Evolutionary conservation across 2,797 vertebrate genomes (phyloP), one percentile per base, ranked within the genome.

Genomic region (Sternarchorhynchus goeldii): DNA sequence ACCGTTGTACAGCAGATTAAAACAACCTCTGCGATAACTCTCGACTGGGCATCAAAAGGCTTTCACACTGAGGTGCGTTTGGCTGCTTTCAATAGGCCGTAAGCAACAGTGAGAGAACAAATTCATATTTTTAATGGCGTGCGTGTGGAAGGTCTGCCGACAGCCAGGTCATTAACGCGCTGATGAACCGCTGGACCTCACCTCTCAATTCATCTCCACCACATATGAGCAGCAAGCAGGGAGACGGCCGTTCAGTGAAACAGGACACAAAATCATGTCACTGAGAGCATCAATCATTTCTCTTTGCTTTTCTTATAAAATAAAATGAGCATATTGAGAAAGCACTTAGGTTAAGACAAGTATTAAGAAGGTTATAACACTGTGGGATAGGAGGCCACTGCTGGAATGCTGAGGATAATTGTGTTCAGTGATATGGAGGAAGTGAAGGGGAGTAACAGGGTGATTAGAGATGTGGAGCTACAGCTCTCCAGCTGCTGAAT

Each of bases 251-350:
- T 89, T 91, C 89, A 88, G 88, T 88, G 82, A 90, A 88, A 89
- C 88, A 90, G 69, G 34, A 85, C 85, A 82, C 82, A 92, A 91
- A 93, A 93, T 93, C 83, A 87, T 80, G 65, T 81, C 41, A 76
- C 88, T 91, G 90, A 85, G 84, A 85, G 80, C 88, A 93, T 90
- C 84, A 88, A 90, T 89, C 41, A 6, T 10, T 10, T 10, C 41
- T 10, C 41, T 77, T 79, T 78, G 85, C 77, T 73, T 77, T 77
- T 5, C 34, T 59, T 7, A 34, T 45, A 29, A 25, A 67, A 90
- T 90, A 89, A 92, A 93, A 91, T 85, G 72, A 82, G 84, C 79
- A 88, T 89, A 94, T 92, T 91, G 93, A 92, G 88, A 85, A 89
- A 89, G 88, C 85, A 84, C 85, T 93, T 89, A 41, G 36, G 60